A percentile compares a stretch with the other conserved stretches of the same genome.
These are phyloP conservation scores for Drosophila vallismaia DNA, from an alignment of 2,888 invertebrate species.

Conservation along the genomic window DNA sequence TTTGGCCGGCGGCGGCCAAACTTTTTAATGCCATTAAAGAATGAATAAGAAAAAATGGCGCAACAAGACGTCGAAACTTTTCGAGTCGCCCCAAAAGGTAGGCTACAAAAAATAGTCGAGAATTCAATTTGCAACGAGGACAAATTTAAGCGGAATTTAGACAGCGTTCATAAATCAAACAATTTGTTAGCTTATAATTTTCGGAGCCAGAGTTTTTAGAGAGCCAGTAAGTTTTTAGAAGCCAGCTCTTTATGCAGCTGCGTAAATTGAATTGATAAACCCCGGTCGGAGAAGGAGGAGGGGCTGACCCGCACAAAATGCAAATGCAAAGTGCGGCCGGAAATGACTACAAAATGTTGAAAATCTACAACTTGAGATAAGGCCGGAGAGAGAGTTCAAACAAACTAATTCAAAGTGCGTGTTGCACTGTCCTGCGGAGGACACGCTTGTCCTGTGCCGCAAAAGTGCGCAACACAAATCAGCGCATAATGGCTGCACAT, in stretches of 20 bases:
- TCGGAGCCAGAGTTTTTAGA: conserved; percentile 54
- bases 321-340: conserved; percentile 50
- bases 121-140: conserved; percentile 44
- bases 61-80: conserved; percentile 51
- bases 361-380: conserved; percentile 81
- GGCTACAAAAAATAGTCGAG: conserved; percentile 13
- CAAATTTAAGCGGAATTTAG: conserved; percentile 37
- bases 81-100: conserved; percentile 43
- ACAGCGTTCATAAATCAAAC: conserved; percentile 37
- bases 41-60: conserved; percentile 49
- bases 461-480: conserved; percentile 74
- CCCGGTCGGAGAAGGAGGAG: conserved; percentile 25
- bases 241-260: conserved; percentile 46
- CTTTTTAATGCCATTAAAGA: conserved; percentile 82
- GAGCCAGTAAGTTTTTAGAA: conserved; percentile 4
- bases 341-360: conserved; percentile 69
- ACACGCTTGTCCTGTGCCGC: conserved; percentile 50
- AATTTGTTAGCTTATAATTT: conserved; percentile 15
- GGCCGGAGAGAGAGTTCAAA: conserved; percentile 65
- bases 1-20: conserved; percentile 62
- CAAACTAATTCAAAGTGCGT: conserved; percentile 76
- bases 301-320: conserved; percentile 45
- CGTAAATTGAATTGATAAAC: conserved; percentile 79
- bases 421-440: conserved; percentile 27
- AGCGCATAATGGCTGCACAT: conserved; percentile 67